phyloP scores from a whole-genome alignment of 1,140 invertebrate species.

The Ceratitis capitata region DNA sequence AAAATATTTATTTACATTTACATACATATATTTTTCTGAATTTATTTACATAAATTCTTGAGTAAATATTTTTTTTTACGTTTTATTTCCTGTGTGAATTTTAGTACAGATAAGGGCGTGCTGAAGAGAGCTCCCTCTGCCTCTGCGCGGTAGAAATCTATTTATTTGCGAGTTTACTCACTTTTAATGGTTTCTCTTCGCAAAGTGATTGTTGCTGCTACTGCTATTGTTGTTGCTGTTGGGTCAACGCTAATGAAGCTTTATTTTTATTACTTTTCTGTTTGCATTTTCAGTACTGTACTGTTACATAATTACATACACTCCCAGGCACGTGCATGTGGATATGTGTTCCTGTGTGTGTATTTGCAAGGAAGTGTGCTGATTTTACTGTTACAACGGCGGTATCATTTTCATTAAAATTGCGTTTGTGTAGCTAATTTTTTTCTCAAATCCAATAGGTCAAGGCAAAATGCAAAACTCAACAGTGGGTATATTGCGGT shows the following conservation, averaged over 20 bases:
- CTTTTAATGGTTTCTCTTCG: not conserved
- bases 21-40: not conserved
- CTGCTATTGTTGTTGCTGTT: not conserved
- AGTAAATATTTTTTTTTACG: not conserved
- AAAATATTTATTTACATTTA: not conserved
- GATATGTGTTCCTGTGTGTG: not conserved
- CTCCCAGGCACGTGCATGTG: not conserved
- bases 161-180: not conserved
- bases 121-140: no score
- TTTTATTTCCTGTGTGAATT: not conserved
- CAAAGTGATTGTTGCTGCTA: not conserved
- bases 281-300: not conserved
- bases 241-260: not conserved
- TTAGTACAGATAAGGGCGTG: no score
- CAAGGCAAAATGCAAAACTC: conserved; percentile 13
- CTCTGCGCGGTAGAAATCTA: no score
- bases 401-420: not conserved
- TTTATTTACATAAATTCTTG: not conserved
- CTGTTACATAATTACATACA: not conserved
- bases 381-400: not conserved
- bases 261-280: conserved; percentile 11
- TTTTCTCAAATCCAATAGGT: not conserved
- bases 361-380: not conserved
- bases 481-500: not conserved
- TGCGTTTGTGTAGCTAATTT: not conserved